A percentile compares a stretch with the other conserved stretches of the same genome.
Conservation (phyloP, 30 jellyfish, hydroid and myxozoan species). For the Morbakka virulenta region DNA sequence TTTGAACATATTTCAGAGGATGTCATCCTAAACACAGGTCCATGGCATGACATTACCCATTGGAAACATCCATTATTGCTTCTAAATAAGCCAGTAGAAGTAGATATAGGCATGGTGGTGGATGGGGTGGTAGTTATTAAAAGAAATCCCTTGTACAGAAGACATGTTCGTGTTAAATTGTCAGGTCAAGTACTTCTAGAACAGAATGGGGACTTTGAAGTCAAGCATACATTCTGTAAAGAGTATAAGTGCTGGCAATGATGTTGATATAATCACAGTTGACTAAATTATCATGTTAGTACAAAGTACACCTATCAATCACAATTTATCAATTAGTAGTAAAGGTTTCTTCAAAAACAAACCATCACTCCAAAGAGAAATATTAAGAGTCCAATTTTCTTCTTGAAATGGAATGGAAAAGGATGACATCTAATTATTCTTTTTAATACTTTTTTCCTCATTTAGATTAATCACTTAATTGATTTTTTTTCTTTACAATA, state of each 20-base stretch:
- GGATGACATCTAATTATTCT: too few relatives aligned
- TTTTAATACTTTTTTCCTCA: too few relatives aligned
- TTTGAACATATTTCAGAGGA: neutral
- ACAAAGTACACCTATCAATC: too few relatives aligned
- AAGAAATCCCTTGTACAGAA: constrained; percentile 13
- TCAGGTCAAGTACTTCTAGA: neutral
- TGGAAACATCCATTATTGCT: constrained; percentile 56
- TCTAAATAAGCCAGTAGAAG: neutral
- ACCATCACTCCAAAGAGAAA: too few relatives aligned
- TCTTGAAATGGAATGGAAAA: too few relatives aligned
- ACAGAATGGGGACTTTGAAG: neutral
- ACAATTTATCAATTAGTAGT: too few relatives aligned
- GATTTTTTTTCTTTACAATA: too few relatives aligned
- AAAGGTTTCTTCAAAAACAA: too few relatives aligned
- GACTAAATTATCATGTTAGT: too few relatives aligned
- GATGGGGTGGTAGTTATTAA: constrained; percentile 1
- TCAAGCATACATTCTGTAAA: neutral
- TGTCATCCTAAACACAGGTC: constrained; percentile 34
- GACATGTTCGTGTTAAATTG: constrained; percentile 17
- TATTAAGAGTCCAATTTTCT: too few relatives aligned
- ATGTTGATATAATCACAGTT: neutral
- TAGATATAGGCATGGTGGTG: neutral
- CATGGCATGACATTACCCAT: constrained; percentile 19
- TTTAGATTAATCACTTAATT: too few relatives aligned
- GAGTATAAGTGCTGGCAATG: constrained; percentile 39